These are phyloP conservation scores for Atethmia centrago DNA, from an alignment of 2,888 invertebrate species.

Conservation along the genomic window DNA sequence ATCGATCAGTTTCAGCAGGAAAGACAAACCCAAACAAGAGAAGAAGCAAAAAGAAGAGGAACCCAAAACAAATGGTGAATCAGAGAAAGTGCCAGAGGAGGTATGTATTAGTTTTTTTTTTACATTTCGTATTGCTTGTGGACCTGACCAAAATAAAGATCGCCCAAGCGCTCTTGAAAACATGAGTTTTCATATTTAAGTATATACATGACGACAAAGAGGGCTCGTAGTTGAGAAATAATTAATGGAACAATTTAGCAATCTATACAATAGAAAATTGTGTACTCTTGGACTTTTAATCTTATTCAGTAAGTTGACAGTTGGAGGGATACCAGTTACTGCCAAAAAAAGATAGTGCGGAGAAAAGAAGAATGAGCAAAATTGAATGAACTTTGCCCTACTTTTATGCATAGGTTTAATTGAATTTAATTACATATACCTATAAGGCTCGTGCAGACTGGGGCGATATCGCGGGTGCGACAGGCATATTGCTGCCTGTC, in stretches of 20 bases:
- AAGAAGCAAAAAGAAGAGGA: slow-evolving; percentile 92
- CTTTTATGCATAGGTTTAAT: background rate
- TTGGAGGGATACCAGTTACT: background rate
- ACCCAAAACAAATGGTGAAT: slow-evolving; percentile 91
- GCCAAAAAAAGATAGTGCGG: background rate
- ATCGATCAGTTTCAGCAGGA: slow-evolving; percentile 96
- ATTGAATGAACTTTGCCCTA: background rate
- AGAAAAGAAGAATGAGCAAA: background rate
- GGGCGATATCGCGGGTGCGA: no score
- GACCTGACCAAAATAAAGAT: background rate
- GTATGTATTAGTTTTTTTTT: slow-evolving; percentile 83
- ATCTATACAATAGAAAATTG: background rate
- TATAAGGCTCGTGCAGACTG: no score
- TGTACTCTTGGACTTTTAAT: background rate
- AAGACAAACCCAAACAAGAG: slow-evolving; percentile 96
- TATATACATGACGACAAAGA: background rate
- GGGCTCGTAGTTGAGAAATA: background rate
- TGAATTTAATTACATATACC: background rate
- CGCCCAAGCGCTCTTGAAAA: background rate
- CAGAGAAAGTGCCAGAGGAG: slow-evolving; percentile 92
- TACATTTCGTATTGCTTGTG: background rate
- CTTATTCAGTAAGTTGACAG: background rate
- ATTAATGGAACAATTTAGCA: background rate
- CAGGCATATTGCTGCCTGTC: no score
- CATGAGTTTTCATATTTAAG: background rate